Percentiles rank a stretch among this genome's conserved stretches.
Evolutionary conservation across 2,888 invertebrate genomes (phyloP).

Genomic region (Taenaris catops): DNA sequence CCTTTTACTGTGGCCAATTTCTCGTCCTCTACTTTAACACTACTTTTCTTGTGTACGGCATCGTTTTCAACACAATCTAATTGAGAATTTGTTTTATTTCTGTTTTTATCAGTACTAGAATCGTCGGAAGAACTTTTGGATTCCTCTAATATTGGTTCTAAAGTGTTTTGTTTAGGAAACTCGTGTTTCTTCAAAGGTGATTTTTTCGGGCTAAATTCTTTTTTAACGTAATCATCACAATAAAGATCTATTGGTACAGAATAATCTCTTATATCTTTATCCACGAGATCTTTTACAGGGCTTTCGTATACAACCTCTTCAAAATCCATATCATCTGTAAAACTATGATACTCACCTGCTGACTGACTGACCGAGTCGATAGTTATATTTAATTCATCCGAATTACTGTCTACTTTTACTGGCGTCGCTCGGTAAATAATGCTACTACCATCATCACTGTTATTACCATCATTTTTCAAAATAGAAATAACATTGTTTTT

Average conservation of each 20-base stretch:
- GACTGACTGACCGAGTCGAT: constrained; percentile 39
- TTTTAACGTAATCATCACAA: constrained; percentile 53
- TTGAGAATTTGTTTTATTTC: constrained; percentile 17
- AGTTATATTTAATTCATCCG: constrained; percentile 33
- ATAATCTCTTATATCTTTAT: constrained; percentile 71
- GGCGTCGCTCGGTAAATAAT: constrained; percentile 33
- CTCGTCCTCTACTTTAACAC: background rate
- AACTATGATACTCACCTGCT: constrained; percentile 73
- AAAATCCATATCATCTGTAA: constrained; percentile 54
- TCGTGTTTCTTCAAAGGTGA: constrained; percentile 44
- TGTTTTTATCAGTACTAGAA: constrained; percentile 38
- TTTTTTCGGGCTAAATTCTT: constrained; percentile 37
- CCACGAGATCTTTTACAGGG: constrained; percentile 64
- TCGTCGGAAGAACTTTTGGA: constrained; percentile 65
- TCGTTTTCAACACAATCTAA: background rate
- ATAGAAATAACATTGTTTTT: too few relatives aligned
- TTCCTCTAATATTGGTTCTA: constrained; percentile 71
- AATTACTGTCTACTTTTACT: constrained; percentile 27
- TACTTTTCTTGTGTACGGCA: background rate
- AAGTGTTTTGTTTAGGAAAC: constrained; percentile 29
- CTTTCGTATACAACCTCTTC: constrained; percentile 59
- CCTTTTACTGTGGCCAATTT: too few relatives aligned
- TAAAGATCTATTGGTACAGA: constrained; percentile 67
- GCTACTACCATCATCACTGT: constrained; percentile 15
- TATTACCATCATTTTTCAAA: constrained; percentile 26